These are phyloP conservation scores for Reticulitermes lucifugus DNA, from an alignment of 2,888 invertebrate species.

Conservation along the genomic window DNA sequence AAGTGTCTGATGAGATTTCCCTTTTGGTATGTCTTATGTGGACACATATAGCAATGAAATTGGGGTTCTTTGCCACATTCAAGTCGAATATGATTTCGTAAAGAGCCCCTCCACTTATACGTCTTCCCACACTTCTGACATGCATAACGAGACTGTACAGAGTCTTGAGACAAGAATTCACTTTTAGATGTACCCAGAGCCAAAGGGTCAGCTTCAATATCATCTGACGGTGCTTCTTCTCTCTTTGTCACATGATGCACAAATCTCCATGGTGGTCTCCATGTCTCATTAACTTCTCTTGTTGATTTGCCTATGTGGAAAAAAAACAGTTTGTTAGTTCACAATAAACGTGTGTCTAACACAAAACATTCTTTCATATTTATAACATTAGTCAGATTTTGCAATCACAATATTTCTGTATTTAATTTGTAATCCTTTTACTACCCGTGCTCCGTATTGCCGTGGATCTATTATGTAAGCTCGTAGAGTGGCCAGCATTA, in stretches of 20 bases:
- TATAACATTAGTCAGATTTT: no score
- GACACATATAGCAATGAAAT: conserved; percentile 67
- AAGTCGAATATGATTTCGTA: conserved; percentile 53
- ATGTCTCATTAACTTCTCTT: not conserved
- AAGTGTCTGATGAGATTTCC: conserved; percentile 3
- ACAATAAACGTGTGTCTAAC: no score
- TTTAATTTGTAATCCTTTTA: no score
- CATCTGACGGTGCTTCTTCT: no score
- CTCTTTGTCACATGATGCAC: not conserved
- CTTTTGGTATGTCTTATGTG: not conserved
- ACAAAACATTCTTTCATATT: no score
- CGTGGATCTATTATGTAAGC: no score
- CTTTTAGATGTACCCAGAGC: not conserved
- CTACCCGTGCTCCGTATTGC: no score
- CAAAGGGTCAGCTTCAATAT: not conserved
- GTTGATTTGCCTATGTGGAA: not conserved
- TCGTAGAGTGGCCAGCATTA: no score
- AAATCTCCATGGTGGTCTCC: not conserved
- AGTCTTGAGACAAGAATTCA: not conserved
- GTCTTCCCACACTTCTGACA: conserved; percentile 50
- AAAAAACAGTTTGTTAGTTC: not conserved
- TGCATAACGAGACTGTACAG: not conserved
- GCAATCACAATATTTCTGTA: no score
- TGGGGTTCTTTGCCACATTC: conserved; percentile 68
- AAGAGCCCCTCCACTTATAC: conserved; percentile 54